phyloP scores from a whole-genome alignment of 2,113 vertebrate species.

The Chaetorhynchus papuensis region DNA sequence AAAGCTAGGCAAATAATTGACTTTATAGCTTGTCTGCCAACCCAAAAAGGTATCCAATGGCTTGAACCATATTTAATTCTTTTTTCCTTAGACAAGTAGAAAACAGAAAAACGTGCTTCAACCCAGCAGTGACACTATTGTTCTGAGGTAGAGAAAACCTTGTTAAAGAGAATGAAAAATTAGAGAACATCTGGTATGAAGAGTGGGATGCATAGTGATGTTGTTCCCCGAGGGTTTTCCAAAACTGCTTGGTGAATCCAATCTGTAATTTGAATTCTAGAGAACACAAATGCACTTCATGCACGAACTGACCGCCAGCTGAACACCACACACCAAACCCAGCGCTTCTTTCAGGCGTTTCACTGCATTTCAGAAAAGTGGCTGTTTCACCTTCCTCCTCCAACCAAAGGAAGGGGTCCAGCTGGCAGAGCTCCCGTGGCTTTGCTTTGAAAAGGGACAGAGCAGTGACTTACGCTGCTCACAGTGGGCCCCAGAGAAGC shows the following conservation, averaged over 20 bases:
- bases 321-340: neutral
- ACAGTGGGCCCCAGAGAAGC: conserved; percentile 77
- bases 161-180: neutral
- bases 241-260: neutral
- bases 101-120: neutral
- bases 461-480: conserved; percentile 77
- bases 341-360: neutral
- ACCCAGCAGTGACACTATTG: neutral
- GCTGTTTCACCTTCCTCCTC: neutral
- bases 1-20: neutral
- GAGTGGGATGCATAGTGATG: neutral
- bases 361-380: neutral
- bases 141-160: neutral
- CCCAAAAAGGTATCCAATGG: neutral
- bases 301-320: neutral
- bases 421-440: accelerated
- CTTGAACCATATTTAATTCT: neutral
- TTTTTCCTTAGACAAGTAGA: neutral
- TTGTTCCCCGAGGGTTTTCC: neutral
- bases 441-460: neutral
- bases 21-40: neutral
- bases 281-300: neutral
- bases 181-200: neutral
- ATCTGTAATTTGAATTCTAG: neutral
- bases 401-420: no score